Percentiles rank a stretch among this genome's conserved stretches.
Evolutionary conservation across 35 echinoderm and acorn worm species (phyloP).

Genomic region (Diadema setosum): DNA sequence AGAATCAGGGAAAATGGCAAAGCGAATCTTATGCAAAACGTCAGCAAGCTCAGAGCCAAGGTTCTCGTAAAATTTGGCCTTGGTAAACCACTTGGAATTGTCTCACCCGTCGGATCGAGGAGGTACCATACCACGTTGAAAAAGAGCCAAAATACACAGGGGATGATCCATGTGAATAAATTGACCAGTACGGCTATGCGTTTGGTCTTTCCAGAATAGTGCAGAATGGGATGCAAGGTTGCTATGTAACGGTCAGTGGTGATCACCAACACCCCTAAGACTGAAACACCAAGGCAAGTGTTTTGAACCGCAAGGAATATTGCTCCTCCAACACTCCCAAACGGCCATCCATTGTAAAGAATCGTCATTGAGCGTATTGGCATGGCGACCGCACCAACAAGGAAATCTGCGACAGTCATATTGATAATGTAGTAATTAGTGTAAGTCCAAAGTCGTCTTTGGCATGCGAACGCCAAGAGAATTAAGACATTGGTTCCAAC

Average conservation of each 20-base stretch:
- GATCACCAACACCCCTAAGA: neutral
- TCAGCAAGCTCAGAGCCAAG: too few species aligned
- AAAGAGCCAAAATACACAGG: neutral
- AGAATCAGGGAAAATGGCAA: too few species aligned
- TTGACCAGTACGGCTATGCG: neutral
- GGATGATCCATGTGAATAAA: neutral
- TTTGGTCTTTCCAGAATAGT: neutral
- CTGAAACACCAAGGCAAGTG: neutral
- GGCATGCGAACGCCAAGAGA: too few species aligned
- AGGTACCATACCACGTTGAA: neutral
- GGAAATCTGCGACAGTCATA: neutral
- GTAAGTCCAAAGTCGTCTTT: too few species aligned
- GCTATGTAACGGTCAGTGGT: slow-evolving; percentile 41
- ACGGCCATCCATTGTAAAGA: neutral
- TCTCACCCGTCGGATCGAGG: neutral
- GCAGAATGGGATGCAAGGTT: slow-evolving; percentile 15
- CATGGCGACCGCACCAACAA: slow-evolving; percentile 7
- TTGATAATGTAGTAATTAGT: too few species aligned
- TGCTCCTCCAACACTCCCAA: neutral
- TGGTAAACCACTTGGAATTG: neutral
- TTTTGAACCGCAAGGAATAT: neutral
- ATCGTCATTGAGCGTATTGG: neutral
- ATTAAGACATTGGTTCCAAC: too few species aligned
- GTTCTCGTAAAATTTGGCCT: neutral
- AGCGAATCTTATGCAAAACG: too few species aligned